Percentiles rank a stretch among this genome's conserved stretches.
Conservation (phyloP, 2,113 vertebrate genomes). For the Oncorhynchus clarkii region DNA sequence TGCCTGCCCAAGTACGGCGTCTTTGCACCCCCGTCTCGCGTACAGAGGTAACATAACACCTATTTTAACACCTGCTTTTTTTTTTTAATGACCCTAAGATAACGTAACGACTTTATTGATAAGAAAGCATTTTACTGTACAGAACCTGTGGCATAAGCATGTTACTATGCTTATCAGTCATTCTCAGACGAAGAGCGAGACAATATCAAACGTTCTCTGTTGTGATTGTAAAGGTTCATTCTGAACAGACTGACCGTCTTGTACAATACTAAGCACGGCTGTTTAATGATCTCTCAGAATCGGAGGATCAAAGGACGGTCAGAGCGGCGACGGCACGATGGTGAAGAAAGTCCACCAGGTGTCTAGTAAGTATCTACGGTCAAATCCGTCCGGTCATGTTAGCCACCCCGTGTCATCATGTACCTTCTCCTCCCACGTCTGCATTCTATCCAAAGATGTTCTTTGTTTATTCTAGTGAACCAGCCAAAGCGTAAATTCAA, state of each 20-base stretch:
- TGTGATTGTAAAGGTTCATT: background rate
- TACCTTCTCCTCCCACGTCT: too few species aligned
- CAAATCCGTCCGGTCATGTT: too few species aligned
- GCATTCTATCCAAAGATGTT: constrained; percentile 1
- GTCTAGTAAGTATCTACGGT: constrained; percentile 75
- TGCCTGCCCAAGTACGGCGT: constrained; percentile 87
- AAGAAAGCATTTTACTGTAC: too few species aligned
- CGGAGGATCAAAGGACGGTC: constrained; percentile 78
- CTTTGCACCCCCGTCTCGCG: constrained; percentile 88
- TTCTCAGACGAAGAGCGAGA: background rate
- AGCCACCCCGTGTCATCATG: too few species aligned
- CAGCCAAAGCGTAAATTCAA: constrained; percentile 90
- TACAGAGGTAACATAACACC: constrained; percentile 78
- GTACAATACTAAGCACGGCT: background rate
- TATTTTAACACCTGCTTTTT: background rate
- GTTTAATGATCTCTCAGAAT: constrained; percentile 67
- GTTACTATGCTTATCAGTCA: background rate
- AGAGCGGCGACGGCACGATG: constrained; percentile 69
- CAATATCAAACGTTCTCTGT: background rate
- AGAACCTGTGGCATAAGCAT: too few species aligned
- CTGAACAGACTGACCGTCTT: background rate
- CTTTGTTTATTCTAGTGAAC: constrained; percentile 72
- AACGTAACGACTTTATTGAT: background rate
- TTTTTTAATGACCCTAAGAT: background rate
- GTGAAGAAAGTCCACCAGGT: constrained; percentile 93